phyloP scores from a whole-genome alignment of 2,113 vertebrate genomes.

The Ceyx margarethae region DNA sequence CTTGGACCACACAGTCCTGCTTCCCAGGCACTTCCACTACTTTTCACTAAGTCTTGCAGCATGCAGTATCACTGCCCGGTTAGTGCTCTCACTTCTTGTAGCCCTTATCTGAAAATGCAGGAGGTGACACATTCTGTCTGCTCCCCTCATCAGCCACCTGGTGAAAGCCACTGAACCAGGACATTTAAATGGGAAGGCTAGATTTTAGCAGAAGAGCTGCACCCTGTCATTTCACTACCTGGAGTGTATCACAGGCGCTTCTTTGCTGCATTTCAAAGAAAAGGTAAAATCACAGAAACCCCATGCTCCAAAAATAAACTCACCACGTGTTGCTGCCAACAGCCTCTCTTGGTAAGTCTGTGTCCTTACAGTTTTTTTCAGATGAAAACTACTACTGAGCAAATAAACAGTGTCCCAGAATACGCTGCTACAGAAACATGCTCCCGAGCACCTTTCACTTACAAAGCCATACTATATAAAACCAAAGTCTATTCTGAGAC shows the following conservation, averaged over 20 bases:
- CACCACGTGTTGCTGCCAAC: background rate
- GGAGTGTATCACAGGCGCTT: fast-evolving
- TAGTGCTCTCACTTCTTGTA: background rate
- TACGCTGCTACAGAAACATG: background rate
- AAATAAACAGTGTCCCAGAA: background rate
- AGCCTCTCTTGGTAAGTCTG: background rate
- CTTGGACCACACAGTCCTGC: background rate
- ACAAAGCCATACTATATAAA: background rate
- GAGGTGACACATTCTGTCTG: background rate
- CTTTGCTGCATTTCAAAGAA: background rate
- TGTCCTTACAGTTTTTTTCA: background rate
- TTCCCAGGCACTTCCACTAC: background rate
- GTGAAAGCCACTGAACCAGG: background rate
- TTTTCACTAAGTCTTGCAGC: background rate
- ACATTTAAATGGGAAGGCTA: background rate
- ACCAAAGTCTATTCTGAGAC: background rate
- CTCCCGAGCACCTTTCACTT: background rate
- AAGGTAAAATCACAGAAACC: background rate
- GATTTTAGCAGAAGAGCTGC: background rate
- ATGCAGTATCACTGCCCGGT: background rate
- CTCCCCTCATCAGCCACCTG: background rate
- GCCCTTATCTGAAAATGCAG: background rate
- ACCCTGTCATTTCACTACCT: background rate
- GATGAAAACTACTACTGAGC: background rate
- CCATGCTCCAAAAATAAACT: background rate